These are phyloP conservation scores for Hydropotes inermis DNA, from an alignment of 2,113 vertebrate species.

Conservation along the genomic window DNA sequence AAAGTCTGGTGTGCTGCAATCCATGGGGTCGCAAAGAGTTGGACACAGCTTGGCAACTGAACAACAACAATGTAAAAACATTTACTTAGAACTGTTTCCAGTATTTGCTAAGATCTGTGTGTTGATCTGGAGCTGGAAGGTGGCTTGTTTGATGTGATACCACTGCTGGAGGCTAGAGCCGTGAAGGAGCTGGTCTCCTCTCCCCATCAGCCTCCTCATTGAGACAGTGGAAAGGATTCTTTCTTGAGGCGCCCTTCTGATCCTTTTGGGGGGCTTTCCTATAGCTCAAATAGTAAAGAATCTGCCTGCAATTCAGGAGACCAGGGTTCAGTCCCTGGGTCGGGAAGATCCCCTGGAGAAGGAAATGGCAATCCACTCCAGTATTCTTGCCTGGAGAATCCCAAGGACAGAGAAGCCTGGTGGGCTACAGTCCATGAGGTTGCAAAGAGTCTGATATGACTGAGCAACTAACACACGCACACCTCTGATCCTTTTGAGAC, in stretches of 20 bases:
- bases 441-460: background rate
- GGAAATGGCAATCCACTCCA: background rate
- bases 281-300: background rate
- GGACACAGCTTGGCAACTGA: background rate
- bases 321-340: background rate
- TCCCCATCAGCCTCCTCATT: background rate
- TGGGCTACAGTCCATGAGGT: background rate
- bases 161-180: background rate
- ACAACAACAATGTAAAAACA: background rate
- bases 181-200: background rate
- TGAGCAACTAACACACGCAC: background rate
- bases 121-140: background rate
- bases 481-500: background rate
- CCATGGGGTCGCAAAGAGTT: background rate
- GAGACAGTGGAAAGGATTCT: background rate
- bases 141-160: background rate
- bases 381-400: background rate
- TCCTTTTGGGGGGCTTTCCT: background rate
- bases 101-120: background rate
- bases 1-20: background rate
- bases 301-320: background rate
- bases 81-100: background rate
- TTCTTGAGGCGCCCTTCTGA: background rate
- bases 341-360: background rate
- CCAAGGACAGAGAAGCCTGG: background rate